Conservation (phyloP, 2,113 vertebrate genomes). For the Ursus arctos region DNA sequence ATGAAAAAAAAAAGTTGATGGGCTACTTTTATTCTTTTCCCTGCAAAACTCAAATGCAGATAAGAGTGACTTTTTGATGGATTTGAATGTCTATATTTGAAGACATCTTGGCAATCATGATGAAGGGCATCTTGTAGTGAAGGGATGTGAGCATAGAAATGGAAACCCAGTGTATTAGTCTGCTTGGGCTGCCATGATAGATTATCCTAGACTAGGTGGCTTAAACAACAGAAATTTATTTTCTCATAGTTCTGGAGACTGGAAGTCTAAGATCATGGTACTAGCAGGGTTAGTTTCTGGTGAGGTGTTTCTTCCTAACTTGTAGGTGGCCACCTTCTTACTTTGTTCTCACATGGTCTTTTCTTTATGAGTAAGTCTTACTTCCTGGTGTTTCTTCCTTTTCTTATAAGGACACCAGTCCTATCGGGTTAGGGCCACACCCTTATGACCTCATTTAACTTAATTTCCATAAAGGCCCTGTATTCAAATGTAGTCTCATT, state of each 20-base stretch:
- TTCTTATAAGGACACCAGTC: not conserved
- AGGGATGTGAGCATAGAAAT: not conserved
- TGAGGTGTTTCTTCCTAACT: not conserved
- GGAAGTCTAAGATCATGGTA: not conserved
- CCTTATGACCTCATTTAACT: not conserved
- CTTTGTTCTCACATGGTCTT: not conserved
- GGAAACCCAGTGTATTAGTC: not conserved
- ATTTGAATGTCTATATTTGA: not conserved
- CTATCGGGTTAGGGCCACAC: not conserved
- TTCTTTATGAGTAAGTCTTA: not conserved
- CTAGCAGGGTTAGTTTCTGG: not conserved
- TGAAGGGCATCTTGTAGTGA: not conserved
- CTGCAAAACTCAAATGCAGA: conserved; percentile 4
- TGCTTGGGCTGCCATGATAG: not conserved
- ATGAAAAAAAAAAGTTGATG: conserved; percentile 16
- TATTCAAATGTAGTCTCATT: not conserved
- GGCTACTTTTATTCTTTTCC: conserved; percentile 42
- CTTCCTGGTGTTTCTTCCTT: not conserved
- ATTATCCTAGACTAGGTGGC: not conserved
- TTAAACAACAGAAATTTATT: not conserved
- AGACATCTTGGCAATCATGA: not conserved
- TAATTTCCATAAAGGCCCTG: not conserved
- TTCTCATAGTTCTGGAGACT: not conserved
- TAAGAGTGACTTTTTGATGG: not conserved
- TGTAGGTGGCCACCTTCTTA: not conserved